Evolutionary conservation across 2,888 invertebrate genomes (phyloP).

Genomic region (Epinotia brunnichana): DNA sequence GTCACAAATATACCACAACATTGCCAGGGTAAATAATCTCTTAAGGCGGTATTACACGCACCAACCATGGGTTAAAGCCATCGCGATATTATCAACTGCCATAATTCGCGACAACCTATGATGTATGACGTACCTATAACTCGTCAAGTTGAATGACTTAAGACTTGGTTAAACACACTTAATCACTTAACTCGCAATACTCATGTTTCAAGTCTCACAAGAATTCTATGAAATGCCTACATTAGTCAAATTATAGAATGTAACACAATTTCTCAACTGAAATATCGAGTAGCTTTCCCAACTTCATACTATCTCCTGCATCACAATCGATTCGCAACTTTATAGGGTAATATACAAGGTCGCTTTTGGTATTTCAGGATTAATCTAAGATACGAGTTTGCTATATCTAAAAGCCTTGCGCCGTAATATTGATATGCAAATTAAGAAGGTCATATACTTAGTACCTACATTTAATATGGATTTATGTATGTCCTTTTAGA

Average conservation of each 20-base stretch:
- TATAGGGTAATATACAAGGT: too few relatives aligned
- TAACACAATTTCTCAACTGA: not conserved
- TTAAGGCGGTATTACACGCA: too few relatives aligned
- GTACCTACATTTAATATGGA: not conserved
- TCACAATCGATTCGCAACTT: too few relatives aligned
- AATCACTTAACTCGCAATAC: constrained; percentile 3
- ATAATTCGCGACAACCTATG: too few relatives aligned
- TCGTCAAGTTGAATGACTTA: constrained; percentile 6
- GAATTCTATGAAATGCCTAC: not conserved
- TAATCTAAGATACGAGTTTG: too few relatives aligned
- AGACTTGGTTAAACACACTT: not conserved
- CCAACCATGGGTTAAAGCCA: too few relatives aligned
- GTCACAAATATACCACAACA: too few relatives aligned
- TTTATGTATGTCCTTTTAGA: not conserved
- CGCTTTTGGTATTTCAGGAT: too few relatives aligned
- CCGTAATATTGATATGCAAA: not conserved
- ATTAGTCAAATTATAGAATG: constrained; percentile 2
- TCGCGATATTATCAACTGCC: too few relatives aligned
- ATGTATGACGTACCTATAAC: not conserved
- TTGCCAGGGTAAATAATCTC: too few relatives aligned
- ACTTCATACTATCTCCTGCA: not conserved
- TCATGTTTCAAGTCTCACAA: not conserved
- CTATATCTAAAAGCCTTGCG: not conserved
- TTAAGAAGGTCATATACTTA: not conserved
- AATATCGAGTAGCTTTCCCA: not conserved